Base-by-base conservation (phyloP, 2,888 invertebrate species). In the Mythimna vitellina region DNA sequence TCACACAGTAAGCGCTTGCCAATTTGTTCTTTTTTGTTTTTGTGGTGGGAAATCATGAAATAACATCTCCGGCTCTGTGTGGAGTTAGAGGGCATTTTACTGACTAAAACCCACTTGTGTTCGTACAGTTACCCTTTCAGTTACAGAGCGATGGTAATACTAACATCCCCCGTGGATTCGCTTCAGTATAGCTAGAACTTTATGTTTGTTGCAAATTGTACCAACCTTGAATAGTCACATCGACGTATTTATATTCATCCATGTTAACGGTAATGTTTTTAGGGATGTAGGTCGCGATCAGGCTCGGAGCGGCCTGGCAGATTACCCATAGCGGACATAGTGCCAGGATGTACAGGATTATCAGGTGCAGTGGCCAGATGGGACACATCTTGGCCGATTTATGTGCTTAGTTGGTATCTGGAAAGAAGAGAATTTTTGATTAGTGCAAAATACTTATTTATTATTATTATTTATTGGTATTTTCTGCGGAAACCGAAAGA, bases 341-440 rank as follows among this genome's bases (percentile, higher is more conserved):
- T 49, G 96, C 93, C 86, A 97, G 89, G 56, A 96, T 86, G 89
- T 97, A 97, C 83, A 97, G 89, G 73, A 97, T 86, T 66, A 97
- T 92, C 76, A 97, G 93, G 89, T 97, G 97, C 42, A 97, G 87
- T 49, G 97, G 97, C 97, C 97, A 97, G 87, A 97, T 93, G 7
- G 97, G 97, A 94, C 97, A 97, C 97, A 97, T 97, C 80, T 78
- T 93, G 89, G 81, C 88, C 85, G 76, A 46, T 75, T 38, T 70
- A 75, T 70, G 49, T 80, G 80, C 38, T 84, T 66, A 81, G 12
- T 54, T 60, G 49, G 29, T 60, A 70, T 72, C 84, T 84, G 82
- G 6, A 82, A 81, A 61, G 29, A 67, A 46, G 8, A 83, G 10
- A 63, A 57, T 3, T 32, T 8, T 66, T 63, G 1, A 14, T 61